Conservation (phyloP, 2,113 vertebrate species). For the Larimichthys polyactis region DNA sequence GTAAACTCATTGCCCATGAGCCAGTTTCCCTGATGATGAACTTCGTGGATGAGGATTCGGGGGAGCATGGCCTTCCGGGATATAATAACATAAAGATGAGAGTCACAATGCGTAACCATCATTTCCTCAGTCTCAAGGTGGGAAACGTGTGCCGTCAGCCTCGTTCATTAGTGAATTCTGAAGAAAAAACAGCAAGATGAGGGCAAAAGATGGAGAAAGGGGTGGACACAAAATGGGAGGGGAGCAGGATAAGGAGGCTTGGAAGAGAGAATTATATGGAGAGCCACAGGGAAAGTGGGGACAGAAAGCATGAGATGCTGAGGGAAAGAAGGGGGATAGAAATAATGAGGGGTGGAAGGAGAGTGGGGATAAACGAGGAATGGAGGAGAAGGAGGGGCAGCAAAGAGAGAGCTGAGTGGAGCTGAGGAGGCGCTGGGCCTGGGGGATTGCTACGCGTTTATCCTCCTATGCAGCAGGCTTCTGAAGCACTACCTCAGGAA, state of each 20-base stretch:
- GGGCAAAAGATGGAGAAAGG: conserved; percentile 30
- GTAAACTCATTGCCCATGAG: background rate
- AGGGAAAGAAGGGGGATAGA: conserved; percentile 58
- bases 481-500: conserved; percentile 83
- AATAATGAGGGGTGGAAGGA: conserved; percentile 71
- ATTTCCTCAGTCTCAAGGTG: background rate
- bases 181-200: conserved; percentile 26
- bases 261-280: conserved; percentile 47
- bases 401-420: conserved; percentile 58
- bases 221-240: conserved; percentile 44
- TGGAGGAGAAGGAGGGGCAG: conserved; percentile 45
- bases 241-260: conserved; percentile 33
- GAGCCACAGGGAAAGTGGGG: conserved; percentile 48
- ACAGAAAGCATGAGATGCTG: conserved; percentile 60
- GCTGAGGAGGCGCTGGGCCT: conserved; percentile 70
- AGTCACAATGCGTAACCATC: conserved; percentile 10
- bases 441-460: conserved; percentile 79
- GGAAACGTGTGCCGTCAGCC: conserved; percentile 16
- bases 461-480: conserved; percentile 82
- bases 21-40: background rate
- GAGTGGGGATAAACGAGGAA: conserved; percentile 65
- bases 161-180: conserved; percentile 42
- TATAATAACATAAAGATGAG: background rate
- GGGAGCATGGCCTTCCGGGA: background rate
- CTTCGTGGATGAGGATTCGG: conserved; percentile 1